These are phyloP conservation scores for Magallana ariakensis DNA, from an alignment of 1,140 invertebrate species.

Conservation along the genomic window DNA sequence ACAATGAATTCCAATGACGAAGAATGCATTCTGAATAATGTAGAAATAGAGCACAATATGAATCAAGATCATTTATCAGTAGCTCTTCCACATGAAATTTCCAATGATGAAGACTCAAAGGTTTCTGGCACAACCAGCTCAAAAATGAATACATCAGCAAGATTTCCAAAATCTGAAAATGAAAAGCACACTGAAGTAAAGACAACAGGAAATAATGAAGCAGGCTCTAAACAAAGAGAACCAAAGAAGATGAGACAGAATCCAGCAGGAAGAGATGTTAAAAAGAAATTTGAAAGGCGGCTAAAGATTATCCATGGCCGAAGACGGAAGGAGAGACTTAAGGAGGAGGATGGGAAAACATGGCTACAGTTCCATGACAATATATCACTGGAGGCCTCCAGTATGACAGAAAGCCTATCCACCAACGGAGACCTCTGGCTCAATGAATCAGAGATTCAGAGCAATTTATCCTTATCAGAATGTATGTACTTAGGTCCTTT, in stretches of 20 bases:
- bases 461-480: too few relatives aligned
- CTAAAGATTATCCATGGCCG: not conserved
- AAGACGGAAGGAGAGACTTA: not conserved
- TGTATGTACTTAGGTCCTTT: too few relatives aligned
- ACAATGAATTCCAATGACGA: not conserved
- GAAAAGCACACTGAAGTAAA: not conserved
- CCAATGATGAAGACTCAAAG: not conserved
- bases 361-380: too few relatives aligned
- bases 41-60: not conserved
- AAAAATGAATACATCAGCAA: too few relatives aligned
- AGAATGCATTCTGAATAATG: not conserved
- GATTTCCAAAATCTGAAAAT: too few relatives aligned
- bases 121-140: not conserved
- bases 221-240: not conserved
- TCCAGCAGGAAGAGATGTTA: not conserved
- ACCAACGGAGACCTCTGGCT: too few relatives aligned
- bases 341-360: not conserved
- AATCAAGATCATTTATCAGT: not conserved
- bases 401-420: too few relatives aligned
- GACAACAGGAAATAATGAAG: not conserved
- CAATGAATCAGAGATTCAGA: too few relatives aligned
- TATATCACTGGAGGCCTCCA: too few relatives aligned
- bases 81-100: not conserved
- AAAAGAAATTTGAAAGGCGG: not conserved
- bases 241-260: too few relatives aligned